These are phyloP conservation scores for Chaenogobius annularis DNA, from an alignment of 2,113 vertebrate genomes.

Conservation along the genomic window DNA sequence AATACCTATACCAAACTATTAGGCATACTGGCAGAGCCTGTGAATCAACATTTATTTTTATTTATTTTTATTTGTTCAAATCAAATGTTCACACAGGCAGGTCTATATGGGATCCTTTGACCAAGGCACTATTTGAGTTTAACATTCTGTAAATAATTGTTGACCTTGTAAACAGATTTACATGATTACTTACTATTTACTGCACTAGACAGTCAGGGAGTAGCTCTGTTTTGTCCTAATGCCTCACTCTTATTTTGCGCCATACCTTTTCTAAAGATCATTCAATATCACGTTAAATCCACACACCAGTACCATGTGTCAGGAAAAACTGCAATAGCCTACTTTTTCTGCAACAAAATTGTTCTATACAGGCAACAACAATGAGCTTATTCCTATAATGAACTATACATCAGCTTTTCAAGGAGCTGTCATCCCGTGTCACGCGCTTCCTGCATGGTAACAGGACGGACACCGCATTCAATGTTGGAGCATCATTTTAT, in stretches of 20 bases:
- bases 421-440: not conserved
- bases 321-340: not conserved
- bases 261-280: not conserved
- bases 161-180: no score
- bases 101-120: no score
- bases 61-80: no score
- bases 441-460: not conserved
- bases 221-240: constrained; percentile 13
- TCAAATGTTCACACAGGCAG: not conserved
- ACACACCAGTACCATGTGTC: not conserved
- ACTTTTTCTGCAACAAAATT: not conserved
- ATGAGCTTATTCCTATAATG: not conserved
- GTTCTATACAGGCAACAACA: not conserved
- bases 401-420: not conserved
- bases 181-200: no score
- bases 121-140: no score
- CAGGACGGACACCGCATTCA: not conserved
- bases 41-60: no score
- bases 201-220: no score
- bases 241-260: not conserved
- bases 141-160: no score
- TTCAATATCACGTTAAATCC: not conserved
- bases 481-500: constrained; percentile 16
- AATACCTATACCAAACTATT: no score
- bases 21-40: no score